phyloP scores from a whole-genome alignment of 2,113 vertebrate genomes.

The Steatornis caripensis region DNA sequence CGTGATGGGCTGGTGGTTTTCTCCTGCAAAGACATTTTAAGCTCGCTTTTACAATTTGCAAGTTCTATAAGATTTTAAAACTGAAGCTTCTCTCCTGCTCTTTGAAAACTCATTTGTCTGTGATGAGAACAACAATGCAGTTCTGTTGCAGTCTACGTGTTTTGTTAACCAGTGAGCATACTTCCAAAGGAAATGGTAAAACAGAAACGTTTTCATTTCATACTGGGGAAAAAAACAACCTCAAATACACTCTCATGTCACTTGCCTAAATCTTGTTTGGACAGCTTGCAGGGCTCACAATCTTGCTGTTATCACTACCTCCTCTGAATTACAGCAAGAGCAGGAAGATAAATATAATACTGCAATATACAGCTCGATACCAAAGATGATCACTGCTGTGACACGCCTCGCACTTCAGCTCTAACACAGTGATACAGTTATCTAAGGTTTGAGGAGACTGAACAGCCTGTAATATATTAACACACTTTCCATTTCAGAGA shows the following conservation, averaged over 20 bases:
- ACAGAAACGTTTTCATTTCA: background rate
- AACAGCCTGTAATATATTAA: slow-evolving; percentile 4
- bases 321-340: background rate
- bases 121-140: background rate
- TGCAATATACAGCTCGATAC: background rate
- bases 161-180: background rate
- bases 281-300: background rate
- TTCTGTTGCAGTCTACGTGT: background rate
- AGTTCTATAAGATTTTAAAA: background rate
- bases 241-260: background rate
- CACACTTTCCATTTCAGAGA: slow-evolving; percentile 15
- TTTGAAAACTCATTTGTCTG: background rate
- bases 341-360: background rate
- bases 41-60: background rate
- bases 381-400: background rate
- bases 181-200: slow-evolving; percentile 9
- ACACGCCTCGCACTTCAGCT: background rate
- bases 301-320: slow-evolving; percentile 2
- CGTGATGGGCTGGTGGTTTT: background rate
- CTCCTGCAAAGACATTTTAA: background rate
- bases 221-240: background rate
- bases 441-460: background rate
- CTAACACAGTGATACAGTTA: background rate
- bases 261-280: slow-evolving; percentile 45
- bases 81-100: background rate